Percentiles rank a stretch among this genome's conserved stretches.
These are phyloP conservation scores for Pachyuromys duprasi DNA, from an alignment of 2,797 vertebrate genomes.

Conservation along the genomic window DNA sequence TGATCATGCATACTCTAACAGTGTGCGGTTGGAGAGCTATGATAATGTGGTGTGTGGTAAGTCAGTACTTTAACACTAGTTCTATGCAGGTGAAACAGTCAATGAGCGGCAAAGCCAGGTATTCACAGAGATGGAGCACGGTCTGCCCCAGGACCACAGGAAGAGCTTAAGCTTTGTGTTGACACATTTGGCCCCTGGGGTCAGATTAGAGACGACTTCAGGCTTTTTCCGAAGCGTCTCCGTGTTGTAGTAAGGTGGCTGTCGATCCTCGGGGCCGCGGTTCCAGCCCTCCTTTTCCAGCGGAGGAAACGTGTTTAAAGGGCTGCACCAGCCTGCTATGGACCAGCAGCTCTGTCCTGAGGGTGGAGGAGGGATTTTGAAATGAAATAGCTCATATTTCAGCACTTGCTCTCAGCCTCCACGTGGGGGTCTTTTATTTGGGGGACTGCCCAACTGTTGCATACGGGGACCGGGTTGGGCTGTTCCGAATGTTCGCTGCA, in stretches of 20 bases:
- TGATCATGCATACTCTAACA: not conserved
- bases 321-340: not conserved
- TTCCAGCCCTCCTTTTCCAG: not conserved
- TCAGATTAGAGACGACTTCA: not conserved
- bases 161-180: not conserved
- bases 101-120: slow-evolving; percentile 16
- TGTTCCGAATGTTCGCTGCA: not conserved
- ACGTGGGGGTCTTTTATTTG: not conserved
- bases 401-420: not conserved
- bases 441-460: too few relatives aligned
- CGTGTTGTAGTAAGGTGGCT: not conserved
- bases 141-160: not conserved
- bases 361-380: not conserved
- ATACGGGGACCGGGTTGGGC: not conserved
- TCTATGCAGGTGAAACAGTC: slow-evolving; percentile 40
- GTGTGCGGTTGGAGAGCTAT: not conserved
- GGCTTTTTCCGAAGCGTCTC: not conserved
- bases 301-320: not conserved
- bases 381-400: not conserved
- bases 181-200: not conserved
- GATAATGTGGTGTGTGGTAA: slow-evolving; percentile 1
- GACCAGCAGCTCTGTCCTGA: not conserved
- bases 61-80: not conserved
- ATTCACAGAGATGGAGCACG: not conserved
- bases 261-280: not conserved